Evolutionary conservation across 2,113 vertebrate species (phyloP), one percentile per base, ranked within the genome.

Genomic region (Chroicocephalus ridibundus): DNA sequence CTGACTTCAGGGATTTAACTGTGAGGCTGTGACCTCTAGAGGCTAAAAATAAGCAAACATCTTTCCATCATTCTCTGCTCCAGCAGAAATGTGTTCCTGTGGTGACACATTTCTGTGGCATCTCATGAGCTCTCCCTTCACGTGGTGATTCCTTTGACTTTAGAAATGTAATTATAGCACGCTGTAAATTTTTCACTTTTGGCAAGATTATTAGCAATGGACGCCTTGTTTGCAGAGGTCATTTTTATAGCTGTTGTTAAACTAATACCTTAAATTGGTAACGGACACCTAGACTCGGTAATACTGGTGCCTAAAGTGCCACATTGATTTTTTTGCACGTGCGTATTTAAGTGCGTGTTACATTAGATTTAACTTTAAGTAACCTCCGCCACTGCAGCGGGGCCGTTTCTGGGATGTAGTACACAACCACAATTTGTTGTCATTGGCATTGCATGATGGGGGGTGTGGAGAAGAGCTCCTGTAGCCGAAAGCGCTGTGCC

Each of bases 21-120:
- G 87, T 64, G 94, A 96, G 91, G 92, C 82, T 89, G 71, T 94
- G 94, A 95, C 95, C 90, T 94, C 94, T 95, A 95, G 94, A 96
- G 96, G 94, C 94, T 96, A 93, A 95, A 95, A 96, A 94, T 95
- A 94, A 93, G 72, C 75, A 89, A 94, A 71, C 70, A 81, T 94
- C 88, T 94, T 96, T 96, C 85, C 64, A 79, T 94, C 85, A 36
- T 52, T 78, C 83, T 49, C 65, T 82, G 74, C 65, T 90, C 71
- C 49, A 46, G 58, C 83, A 77, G 79, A 90, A 76, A 24, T 20
- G n/a, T 75, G 51, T 74, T 93, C 74, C 34, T 80, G 65, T 55
- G 54, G 58, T 76, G 91, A 62, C 66, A 79, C 32, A 7, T 92
- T 92, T 91, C 88, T 5, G 14, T 90, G 68, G 47, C 60, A 42